Evolutionary conservation across 2,113 vertebrate genomes (phyloP).

Genomic region (Syngnathus floridae): DNA sequence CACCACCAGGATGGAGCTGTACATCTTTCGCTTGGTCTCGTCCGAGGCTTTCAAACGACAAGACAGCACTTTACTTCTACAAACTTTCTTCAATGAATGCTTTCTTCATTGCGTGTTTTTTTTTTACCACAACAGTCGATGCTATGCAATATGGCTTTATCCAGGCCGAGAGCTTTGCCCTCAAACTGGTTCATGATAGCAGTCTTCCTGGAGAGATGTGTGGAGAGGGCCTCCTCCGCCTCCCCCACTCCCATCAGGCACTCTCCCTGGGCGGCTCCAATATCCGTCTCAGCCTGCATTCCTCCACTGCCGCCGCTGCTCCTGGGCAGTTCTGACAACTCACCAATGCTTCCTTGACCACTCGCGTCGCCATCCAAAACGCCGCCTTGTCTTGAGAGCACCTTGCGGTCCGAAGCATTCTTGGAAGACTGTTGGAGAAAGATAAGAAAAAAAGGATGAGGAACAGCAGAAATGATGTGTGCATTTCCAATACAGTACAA

Average conservation of each 20-base stretch:
- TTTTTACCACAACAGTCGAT: conserved; percentile 88
- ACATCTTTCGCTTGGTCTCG: conserved; percentile 98
- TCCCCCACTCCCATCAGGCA: conserved; percentile 80
- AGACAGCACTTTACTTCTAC: background rate
- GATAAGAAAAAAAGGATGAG: background rate
- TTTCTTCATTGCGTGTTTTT: background rate
- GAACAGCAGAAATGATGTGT: background rate
- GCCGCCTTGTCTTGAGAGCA: conserved; percentile 74
- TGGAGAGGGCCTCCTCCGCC: conserved; percentile 79
- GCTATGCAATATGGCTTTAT: conserved; percentile 96
- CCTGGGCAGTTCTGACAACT: conserved; percentile 52
- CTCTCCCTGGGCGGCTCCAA: conserved; percentile 79
- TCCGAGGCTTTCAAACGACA: conserved; percentile 79
- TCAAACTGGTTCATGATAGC: conserved; percentile 89
- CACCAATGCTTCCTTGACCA: conserved; percentile 73
- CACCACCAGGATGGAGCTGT: conserved; percentile 94
- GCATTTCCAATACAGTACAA: background rate
- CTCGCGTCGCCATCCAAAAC: conserved; percentile 82
- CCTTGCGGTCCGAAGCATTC: conserved; percentile 84
- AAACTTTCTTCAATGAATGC: background rate
- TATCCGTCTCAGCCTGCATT: conserved; percentile 80
- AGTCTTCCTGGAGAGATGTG: conserved; percentile 85
- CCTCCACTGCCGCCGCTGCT: conserved; percentile 72
- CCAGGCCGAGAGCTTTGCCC: conserved; percentile 91
- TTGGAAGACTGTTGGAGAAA: conserved; percentile 81